phyloP scores from a whole-genome alignment of 2,113 vertebrate species.

The Bombycilla garrulus region DNA sequence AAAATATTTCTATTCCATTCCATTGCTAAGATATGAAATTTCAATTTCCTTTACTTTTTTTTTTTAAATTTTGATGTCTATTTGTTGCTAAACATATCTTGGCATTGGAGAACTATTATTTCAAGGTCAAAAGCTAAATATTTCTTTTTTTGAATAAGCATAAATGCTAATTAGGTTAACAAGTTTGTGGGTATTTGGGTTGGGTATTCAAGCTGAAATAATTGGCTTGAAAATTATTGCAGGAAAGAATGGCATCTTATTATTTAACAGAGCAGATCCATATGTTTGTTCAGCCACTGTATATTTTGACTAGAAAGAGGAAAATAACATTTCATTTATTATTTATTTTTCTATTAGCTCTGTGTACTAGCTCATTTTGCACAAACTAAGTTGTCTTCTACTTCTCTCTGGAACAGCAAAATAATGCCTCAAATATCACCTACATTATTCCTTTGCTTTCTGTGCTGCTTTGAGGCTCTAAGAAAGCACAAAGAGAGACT shows the following conservation, averaged over 20 bases:
- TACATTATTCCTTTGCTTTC: neutral
- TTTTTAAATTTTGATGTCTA: neutral
- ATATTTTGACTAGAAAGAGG: neutral
- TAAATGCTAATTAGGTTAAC: neutral
- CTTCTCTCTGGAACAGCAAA: neutral
- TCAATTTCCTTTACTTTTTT: no score
- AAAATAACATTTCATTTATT: constrained; percentile 26
- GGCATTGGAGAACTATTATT: neutral
- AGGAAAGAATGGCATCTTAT: neutral
- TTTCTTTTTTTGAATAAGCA: neutral
- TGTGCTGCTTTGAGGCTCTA: neutral
- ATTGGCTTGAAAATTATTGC: constrained; percentile 1
- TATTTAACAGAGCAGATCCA: neutral
- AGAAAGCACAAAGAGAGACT: neutral
- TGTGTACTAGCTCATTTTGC: neutral
- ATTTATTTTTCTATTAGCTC: constrained; percentile 23
- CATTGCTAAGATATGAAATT: no score
- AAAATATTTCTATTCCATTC: neutral
- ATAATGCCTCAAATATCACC: neutral
- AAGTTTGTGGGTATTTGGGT: neutral
- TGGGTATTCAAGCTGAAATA: neutral
- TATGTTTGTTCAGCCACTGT: neutral
- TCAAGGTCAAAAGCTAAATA: neutral
- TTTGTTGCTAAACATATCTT: neutral
- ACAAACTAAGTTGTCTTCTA: neutral